Conservation (phyloP, 2,113 vertebrate species). For the Oriolus oriolus region DNA sequence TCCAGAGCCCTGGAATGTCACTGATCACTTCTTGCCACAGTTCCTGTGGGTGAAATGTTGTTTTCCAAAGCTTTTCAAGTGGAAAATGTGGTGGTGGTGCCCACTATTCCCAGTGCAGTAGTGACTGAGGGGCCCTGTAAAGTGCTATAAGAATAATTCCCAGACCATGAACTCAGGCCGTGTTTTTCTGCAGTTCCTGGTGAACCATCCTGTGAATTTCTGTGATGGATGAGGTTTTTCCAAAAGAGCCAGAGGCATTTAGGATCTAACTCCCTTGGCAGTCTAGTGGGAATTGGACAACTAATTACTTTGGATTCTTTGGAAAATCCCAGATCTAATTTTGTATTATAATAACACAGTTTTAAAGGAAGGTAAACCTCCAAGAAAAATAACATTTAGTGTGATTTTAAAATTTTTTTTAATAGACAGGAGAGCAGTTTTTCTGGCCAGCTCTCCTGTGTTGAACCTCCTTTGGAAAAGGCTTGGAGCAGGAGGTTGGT, state of each 20-base stretch:
- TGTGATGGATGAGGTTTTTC: background rate
- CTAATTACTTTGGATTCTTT: slow-evolving; percentile 37
- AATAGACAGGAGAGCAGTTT: background rate
- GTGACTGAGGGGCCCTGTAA: background rate
- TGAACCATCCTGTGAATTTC: background rate
- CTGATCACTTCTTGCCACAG: background rate
- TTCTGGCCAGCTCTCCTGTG: fast-evolving
- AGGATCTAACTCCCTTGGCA: slow-evolving; percentile 10
- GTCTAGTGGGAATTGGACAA: background rate
- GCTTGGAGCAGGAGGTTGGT: background rate
- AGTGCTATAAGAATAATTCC: background rate
- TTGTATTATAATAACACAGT: background rate
- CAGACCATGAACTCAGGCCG: background rate
- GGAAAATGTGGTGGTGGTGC: background rate
- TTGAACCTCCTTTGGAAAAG: background rate
- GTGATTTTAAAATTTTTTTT: background rate
- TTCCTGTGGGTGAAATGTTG: background rate
- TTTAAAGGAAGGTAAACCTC: background rate
- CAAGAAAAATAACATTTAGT: background rate
- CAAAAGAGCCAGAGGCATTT: background rate
- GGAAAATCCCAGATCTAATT: slow-evolving; percentile 50
- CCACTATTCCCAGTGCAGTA: fast-evolving
- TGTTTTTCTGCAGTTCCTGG: background rate
- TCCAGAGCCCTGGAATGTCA: background rate
- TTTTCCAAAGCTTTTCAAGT: background rate